Evolutionary conservation across 2,888 invertebrate genomes (phyloP), one percentile per base, ranked within the genome.

Genomic region (Chrysolina haemoptera): DNA sequence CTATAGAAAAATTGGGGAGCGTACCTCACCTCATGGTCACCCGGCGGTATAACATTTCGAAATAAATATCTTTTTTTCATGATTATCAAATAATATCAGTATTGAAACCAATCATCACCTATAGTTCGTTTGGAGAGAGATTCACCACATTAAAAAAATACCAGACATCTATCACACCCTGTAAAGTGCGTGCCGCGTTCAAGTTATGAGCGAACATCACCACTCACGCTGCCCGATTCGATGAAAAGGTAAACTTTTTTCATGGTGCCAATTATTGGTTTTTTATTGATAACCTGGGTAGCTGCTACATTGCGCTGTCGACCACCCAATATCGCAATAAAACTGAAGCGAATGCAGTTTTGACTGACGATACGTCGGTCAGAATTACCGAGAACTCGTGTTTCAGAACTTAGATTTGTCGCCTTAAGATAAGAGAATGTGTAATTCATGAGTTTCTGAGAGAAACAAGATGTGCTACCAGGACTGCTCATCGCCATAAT

Each of bases 221-320:
- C 64, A 71, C 76, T 76, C 73, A 72, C 71, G 75, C 73, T 69
- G 69, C 64, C 53, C 50, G 64, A 43, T 72, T 66, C 79, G 79
- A 79, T 79, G 78, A 79, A 79, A 79, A 79, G 76, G 65, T 76
- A 79, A 67, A 71, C 48, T 71, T 71, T 68, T 53, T 70, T 55
- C 46, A n/a, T 48, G 71, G 76, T 78, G 78, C 76, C 75, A 75
- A 77, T 78, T 73, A 76, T 76, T 71, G 70, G 68, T 77, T 74
- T 77, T 78, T 78, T 75, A 75, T 74, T 72, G 74, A 72, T 75
- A 67, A 48, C 63, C 53, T 35, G 41, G 63, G 67, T 62, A 55
- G 67, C 41, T 40, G 50, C 46, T 20, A 53, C 41, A 18, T 35
- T 18, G 53, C 41, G 12, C n/a, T 18, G 18, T 35, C 55, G 67